phyloP scores from a whole-genome alignment of 2,797 vertebrate genomes.

The Xenentodon cancila region DNA sequence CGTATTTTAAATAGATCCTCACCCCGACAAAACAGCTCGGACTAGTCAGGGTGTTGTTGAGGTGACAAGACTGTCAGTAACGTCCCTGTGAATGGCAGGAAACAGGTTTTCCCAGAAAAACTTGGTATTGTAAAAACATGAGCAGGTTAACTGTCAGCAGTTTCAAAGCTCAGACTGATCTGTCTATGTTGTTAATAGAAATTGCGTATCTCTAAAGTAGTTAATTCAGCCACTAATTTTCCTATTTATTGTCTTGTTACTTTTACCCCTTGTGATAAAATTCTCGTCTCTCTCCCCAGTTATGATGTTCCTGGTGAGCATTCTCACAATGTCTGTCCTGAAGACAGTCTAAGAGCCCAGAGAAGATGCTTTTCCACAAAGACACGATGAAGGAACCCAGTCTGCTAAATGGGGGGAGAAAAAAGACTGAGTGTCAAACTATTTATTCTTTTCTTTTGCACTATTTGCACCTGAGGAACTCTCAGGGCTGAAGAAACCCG shows the following conservation, averaged over 20 bases:
- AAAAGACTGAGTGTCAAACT: slow-evolving; percentile 20
- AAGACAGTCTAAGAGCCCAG: slow-evolving; percentile 24
- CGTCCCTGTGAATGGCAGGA: too few species aligned
- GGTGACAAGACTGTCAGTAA: too few species aligned
- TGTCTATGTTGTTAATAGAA: too few species aligned
- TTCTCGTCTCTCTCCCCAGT: slow-evolving; percentile 30
- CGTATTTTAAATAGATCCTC: too few species aligned
- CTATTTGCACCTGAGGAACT: slow-evolving; percentile 6
- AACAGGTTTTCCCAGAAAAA: too few species aligned
- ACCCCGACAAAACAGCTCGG: too few species aligned
- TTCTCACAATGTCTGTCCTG: slow-evolving; percentile 11
- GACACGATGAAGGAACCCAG: slow-evolving; percentile 23
- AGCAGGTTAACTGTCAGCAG: too few species aligned
- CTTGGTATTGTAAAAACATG: too few species aligned
- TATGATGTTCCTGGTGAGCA: slow-evolving; percentile 41
- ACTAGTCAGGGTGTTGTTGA: too few species aligned
- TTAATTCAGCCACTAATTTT: too few species aligned
- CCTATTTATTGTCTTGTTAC: neutral
- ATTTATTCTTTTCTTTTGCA: slow-evolving; percentile 19
- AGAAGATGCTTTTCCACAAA: neutral
- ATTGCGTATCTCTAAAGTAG: too few species aligned
- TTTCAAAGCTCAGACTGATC: too few species aligned
- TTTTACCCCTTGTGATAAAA: neutral
- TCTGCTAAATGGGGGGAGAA: neutral
- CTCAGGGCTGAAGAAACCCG: neutral